These are phyloP conservation scores for Aplidium turbinatum DNA, from an alignment of 23 tunicate species.

Conservation along the genomic window DNA sequence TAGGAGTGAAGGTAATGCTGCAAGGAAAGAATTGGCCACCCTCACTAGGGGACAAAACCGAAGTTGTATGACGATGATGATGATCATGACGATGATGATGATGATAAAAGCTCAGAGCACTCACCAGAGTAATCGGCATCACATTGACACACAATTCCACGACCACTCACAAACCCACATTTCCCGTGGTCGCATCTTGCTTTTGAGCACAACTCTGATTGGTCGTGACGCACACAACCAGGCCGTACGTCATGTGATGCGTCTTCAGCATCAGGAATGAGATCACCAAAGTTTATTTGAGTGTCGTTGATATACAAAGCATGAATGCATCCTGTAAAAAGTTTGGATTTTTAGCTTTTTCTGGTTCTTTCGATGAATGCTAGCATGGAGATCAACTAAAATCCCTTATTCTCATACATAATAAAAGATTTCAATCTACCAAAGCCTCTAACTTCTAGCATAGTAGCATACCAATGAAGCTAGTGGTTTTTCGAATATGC, in stretches of 20 bases:
- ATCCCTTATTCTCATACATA: too few species aligned
- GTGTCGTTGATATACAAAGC: slow-evolving; percentile 40
- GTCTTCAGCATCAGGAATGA: slow-evolving; percentile 35
- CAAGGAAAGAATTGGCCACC: too few species aligned
- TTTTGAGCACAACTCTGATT: slow-evolving; percentile 28
- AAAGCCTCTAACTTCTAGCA: neutral
- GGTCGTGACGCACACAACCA: slow-evolving; percentile 42
- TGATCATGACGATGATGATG: neutral
- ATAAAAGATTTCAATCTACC: too few species aligned
- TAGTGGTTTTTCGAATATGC: slow-evolving; percentile 9
- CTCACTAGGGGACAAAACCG: too few species aligned
- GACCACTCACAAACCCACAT: slow-evolving; percentile 19
- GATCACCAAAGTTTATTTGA: slow-evolving; percentile 27
- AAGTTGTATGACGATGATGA: too few species aligned
- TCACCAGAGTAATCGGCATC: slow-evolving; percentile 59
- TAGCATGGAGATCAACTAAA: too few species aligned
- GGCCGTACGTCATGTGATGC: slow-evolving; percentile 44
- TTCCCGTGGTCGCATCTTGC: slow-evolving; percentile 48
- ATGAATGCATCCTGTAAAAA: slow-evolving; percentile 26
- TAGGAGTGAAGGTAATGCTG: too few species aligned
- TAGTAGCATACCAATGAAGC: slow-evolving; percentile 15
- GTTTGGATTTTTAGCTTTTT: neutral
- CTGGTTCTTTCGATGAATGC: neutral
- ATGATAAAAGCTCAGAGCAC: neutral
- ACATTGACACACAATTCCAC: slow-evolving; percentile 46